Evolutionary conservation across 2,797 vertebrate genomes (phyloP).

Genomic region (Hoplostethus atlanticus): DNA sequence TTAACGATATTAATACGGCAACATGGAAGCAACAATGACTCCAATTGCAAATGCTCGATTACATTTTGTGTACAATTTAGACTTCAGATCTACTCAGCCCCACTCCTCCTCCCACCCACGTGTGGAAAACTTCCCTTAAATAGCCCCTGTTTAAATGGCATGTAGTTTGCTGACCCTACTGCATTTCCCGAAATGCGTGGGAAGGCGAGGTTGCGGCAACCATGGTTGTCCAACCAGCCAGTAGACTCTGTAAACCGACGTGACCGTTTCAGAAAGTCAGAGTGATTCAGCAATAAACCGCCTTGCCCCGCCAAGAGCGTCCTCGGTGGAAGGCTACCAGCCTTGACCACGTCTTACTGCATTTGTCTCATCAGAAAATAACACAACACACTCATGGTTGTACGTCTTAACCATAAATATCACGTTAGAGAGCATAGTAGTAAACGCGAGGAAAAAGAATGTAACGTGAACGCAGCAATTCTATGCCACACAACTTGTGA

Average conservation of each 20-base stretch:
- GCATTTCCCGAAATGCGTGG: slow-evolving; percentile 78
- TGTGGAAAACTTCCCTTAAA: neutral
- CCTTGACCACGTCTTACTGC: slow-evolving; percentile 22
- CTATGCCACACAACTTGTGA: slow-evolving; percentile 3
- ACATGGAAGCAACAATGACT: too few species aligned
- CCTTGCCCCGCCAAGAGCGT: slow-evolving; percentile 47
- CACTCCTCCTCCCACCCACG: too few species aligned
- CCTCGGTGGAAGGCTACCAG: slow-evolving; percentile 20
- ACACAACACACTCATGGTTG: neutral
- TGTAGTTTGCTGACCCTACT: slow-evolving; percentile 24
- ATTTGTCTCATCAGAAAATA: slow-evolving; percentile 11
- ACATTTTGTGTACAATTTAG: neutral
- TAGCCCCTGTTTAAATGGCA: slow-evolving; percentile 3
- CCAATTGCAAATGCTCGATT: neutral
- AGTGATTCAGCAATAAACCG: slow-evolving; percentile 88
- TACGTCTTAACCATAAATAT: slow-evolving; percentile 36
- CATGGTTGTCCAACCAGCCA: slow-evolving; percentile 58
- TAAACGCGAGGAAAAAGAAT: neutral
- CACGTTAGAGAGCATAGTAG: slow-evolving; percentile 26
- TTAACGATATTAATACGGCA: too few species aligned
- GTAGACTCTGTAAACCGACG: slow-evolving; percentile 62
- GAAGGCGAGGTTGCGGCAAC: slow-evolving; percentile 53
- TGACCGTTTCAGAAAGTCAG: slow-evolving; percentile 83
- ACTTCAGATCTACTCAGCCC: too few species aligned
- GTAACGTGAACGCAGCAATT: slow-evolving; percentile 75